A percentile compares a stretch with the other conserved stretches of the same genome.
These are phyloP conservation scores for Thyatira batis DNA, from an alignment of 2,888 invertebrate genomes.

Conservation along the genomic window DNA sequence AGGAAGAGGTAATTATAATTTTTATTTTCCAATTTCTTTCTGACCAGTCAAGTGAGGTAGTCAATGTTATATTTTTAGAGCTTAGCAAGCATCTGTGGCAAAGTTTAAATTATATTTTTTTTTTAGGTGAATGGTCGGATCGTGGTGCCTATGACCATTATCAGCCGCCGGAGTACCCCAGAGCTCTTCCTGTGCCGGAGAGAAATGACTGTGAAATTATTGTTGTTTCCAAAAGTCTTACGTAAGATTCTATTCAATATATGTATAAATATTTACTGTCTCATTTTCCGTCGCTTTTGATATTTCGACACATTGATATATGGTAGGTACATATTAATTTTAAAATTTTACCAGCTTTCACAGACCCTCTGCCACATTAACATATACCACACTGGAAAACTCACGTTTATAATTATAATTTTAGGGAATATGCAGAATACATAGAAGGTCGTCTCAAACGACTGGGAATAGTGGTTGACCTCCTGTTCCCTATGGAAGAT, in stretches of 20 bases:
- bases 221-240: slow-evolving; percentile 90
- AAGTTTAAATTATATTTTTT: slow-evolving; percentile 3
- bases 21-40: background rate
- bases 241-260: slow-evolving; percentile 81
- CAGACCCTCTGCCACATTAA: no score
- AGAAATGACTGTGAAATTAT: slow-evolving; percentile 96
- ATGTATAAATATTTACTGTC: background rate
- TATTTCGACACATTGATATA: no score
- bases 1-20: slow-evolving; percentile 36
- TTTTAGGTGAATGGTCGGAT: slow-evolving; percentile 58
- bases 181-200: slow-evolving; percentile 76
- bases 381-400: no score
- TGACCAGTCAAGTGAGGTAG: background rate
- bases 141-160: slow-evolving; percentile 61
- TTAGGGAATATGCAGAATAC: slow-evolving; percentile 92
- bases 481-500: slow-evolving; percentile 95
- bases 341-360: no score
- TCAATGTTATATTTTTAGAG: background rate
- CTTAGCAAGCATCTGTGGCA: no score
- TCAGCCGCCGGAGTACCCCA: slow-evolving; percentile 58
- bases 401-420: slow-evolving; percentile 9
- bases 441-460: slow-evolving; percentile 91
- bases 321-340: no score
- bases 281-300: background rate
- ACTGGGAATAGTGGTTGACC: slow-evolving; percentile 90